These are phyloP conservation scores for Metalampra italica DNA, from an alignment of 2,888 invertebrate species.

Conservation along the genomic window DNA sequence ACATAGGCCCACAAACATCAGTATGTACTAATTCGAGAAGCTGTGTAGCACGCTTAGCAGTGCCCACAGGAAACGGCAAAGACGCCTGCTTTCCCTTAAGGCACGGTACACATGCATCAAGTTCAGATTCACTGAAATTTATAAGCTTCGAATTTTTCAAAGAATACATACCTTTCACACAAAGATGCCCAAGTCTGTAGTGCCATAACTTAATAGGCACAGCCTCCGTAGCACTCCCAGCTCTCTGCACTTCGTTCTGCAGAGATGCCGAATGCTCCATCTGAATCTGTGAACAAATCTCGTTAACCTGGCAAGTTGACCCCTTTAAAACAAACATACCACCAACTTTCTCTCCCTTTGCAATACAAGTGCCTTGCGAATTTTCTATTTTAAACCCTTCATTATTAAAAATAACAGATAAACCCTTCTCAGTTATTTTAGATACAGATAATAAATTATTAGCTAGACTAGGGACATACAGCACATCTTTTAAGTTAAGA, in stretches of 20 bases:
- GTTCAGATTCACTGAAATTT: neutral
- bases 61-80: neutral
- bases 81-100: constrained; percentile 5
- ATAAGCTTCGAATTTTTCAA: neutral
- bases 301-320: neutral
- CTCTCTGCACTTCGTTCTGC: neutral
- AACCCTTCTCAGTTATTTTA: neutral
- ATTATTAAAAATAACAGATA: neutral
- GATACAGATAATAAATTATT: neutral
- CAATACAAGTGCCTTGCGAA: neutral
- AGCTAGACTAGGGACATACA: neutral
- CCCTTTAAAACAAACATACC: neutral
- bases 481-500: neutral
- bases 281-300: neutral
- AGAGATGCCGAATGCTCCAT: neutral
- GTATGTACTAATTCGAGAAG: constrained; percentile 1
- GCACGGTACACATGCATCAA: constrained; percentile 2
- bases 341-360: neutral
- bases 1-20: constrained; percentile 9
- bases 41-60: neutral
- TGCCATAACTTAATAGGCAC: neutral
- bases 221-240: neutral
- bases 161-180: neutral
- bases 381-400: neutral
- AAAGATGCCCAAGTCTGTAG: neutral